Base-by-base conservation (phyloP, 2,888 invertebrate species). In the Helleia helle region DNA sequence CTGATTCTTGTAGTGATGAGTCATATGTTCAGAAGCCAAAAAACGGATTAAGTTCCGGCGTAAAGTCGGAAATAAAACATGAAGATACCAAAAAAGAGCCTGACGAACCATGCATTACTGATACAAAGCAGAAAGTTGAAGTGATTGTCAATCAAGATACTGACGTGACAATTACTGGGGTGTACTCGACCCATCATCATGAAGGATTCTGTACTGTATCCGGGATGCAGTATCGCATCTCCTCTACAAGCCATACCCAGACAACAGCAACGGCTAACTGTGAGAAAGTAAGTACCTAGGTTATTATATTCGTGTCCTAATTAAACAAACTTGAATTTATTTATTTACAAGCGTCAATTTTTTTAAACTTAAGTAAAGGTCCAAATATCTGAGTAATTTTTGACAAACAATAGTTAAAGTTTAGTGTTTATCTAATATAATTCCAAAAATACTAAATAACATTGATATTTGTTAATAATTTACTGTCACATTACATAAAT, bases 131-230 rank as follows among this genome's bases (percentile, higher is more conserved):
- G 57, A 88, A 89, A 56, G 89, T 91, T 48, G 92, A 94, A 51
- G 92, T 94, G 25, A 93, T 94, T 58, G 89, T 94, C 13, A 92
- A 92, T 65, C 93, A 93, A 72, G 94, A 94, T 57, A 92, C 94
- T 0, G 94, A 94, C 61, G 93, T 94, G 15, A 95, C 94, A 22
- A 94, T 94, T 55, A 94, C 94, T 2, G 94, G 94, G 9, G 93
- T 94, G 43, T 94, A 94, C 70, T 90, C 92, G 14, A 91, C 91
- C 1, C 93, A 93, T 51, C 93, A 91, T 65, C 94, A 93, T 64
- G 91, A 92, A 69, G 93, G 93, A 18, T 94, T 91, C 65, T 94
- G 94, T 69, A 94, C 93, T 53, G 94, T 92, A 52, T 90, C 91
- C 18, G 91, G 91, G 34, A 90, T 94, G 93, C 93, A 94, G 76